These are phyloP conservation scores for Corythornis cristatus DNA, from an alignment of 2,113 vertebrate genomes.

Conservation along the genomic window DNA sequence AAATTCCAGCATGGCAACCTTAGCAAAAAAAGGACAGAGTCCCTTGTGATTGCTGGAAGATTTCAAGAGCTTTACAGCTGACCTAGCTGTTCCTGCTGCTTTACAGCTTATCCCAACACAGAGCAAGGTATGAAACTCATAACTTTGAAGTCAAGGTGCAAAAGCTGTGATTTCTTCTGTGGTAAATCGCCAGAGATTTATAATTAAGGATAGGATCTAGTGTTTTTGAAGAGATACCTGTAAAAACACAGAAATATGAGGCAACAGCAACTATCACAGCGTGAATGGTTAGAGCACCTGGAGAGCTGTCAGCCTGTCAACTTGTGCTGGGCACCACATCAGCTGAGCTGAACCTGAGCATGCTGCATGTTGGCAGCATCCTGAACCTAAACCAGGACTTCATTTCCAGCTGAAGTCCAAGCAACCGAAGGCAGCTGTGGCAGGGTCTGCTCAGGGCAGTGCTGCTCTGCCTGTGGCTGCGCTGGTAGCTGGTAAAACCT, in stretches of 20 bases:
- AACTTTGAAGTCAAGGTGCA: neutral
- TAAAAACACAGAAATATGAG: rapidly evolving
- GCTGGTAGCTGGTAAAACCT: rapidly evolving
- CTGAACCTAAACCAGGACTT: neutral
- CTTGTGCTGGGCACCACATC: rapidly evolving
- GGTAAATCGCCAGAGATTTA: neutral
- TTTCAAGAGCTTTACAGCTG: neutral
- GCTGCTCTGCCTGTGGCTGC: neutral
- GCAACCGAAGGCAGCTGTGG: neutral
- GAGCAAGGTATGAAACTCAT: neutral
- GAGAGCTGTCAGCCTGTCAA: neutral
- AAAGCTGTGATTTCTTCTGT: rapidly evolving
- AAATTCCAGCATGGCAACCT: neutral
- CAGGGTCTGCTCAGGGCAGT: neutral
- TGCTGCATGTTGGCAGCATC: neutral
- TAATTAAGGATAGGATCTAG: neutral
- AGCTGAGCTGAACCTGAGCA: rapidly evolving
- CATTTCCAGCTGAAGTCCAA: neutral
- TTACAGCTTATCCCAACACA: neutral
- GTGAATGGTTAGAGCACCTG: neutral
- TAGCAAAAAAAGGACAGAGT: neutral
- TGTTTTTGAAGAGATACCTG: neutral
- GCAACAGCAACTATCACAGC: neutral
- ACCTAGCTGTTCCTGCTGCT: neutral
- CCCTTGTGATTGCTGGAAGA: neutral